Evolutionary conservation across 1,140 invertebrate species (phyloP).

Genomic region (Drosophila mauritiana): DNA sequence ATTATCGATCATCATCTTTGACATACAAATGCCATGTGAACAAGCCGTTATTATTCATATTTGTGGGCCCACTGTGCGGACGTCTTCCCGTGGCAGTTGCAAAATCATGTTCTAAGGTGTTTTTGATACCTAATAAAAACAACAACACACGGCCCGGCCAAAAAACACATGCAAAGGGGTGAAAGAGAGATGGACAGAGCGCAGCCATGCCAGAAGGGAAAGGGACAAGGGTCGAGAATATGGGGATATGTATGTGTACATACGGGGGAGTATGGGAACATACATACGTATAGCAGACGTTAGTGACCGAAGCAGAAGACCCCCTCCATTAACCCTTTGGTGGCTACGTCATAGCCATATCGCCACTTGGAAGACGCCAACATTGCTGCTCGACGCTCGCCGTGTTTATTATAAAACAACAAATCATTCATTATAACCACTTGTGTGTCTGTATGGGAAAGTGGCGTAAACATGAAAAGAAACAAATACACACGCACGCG

Average conservation of each 20-base stretch:
- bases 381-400: conserved; percentile 38
- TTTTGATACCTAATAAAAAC: conserved; percentile 84
- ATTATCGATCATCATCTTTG: conserved; percentile 36
- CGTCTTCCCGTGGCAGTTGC: conserved; percentile 65
- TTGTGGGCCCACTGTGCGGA: conserved; percentile 54
- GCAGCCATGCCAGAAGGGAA: conserved; percentile 68
- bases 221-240: conserved; percentile 43
- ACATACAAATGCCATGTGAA: conserved; percentile 44
- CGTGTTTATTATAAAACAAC: conserved; percentile 84
- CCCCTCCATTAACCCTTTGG: conserved; percentile 33
- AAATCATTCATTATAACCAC: conserved; percentile 84
- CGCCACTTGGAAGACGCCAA: conserved; percentile 52
- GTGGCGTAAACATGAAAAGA: conserved; percentile 81
- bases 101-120: conserved; percentile 83
- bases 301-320: conserved; percentile 27
- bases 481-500: conserved; percentile 38
- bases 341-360: conserved; percentile 66
- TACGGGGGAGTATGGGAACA: conserved; percentile 26
- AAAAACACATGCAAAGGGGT: conserved; percentile 11
- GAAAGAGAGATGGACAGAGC: conserved; percentile 23
- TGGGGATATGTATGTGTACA: not conserved
- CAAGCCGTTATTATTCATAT: conserved; percentile 27
- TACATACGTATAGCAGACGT: conserved; percentile 7
- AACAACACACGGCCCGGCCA: conserved; percentile 64
- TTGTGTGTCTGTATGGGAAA: conserved; percentile 78